Percentiles rank a stretch among this genome's conserved stretches.
These are phyloP conservation scores for Drosophila fulvimacula DNA, from an alignment of 2,888 invertebrate genomes.

Conservation along the genomic window DNA sequence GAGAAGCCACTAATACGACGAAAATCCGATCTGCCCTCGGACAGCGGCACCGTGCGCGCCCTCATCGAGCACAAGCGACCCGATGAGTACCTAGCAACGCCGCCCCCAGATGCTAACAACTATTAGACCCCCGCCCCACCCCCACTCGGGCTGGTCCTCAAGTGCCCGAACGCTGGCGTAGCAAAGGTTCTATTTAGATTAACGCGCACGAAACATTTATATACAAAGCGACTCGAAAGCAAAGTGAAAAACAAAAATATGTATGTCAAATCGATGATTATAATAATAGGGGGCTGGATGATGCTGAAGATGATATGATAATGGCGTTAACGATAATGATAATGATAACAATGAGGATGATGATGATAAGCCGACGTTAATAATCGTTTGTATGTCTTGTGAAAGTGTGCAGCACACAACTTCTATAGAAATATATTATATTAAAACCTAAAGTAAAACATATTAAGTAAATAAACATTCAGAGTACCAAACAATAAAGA, in stretches of 20 bases:
- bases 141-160: conserved; percentile 55
- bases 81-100: conserved; percentile 94
- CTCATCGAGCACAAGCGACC: conserved; percentile 96
- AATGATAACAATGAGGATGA: conserved; percentile 8
- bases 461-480: conserved; percentile 41
- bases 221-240: conserved; percentile 25
- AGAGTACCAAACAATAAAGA: conserved; percentile 57
- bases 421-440: conserved; percentile 51
- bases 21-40: conserved; percentile 98
- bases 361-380: conserved; percentile 22
- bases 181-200: conserved; percentile 49
- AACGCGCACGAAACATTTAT: conserved; percentile 17
- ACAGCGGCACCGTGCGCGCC: conserved; percentile 95
- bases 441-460: conserved; percentile 34
- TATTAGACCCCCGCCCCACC: conserved; percentile 87
- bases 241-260: conserved; percentile 3
- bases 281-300: conserved; percentile 42
- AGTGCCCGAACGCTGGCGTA: conserved; percentile 46
- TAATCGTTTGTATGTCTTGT: conserved; percentile 31
- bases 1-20: conserved; percentile 95
- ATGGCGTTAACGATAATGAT: conserved; percentile 16
- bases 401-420: conserved; percentile 38
- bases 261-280: conserved; percentile 38
- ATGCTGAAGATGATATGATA: conserved; percentile 31
- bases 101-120: conserved; percentile 94